Percentiles rank a stretch among this genome's conserved stretches.
Conservation (phyloP, 2,888 invertebrate species). For the Spilosoma lubricipeda region DNA sequence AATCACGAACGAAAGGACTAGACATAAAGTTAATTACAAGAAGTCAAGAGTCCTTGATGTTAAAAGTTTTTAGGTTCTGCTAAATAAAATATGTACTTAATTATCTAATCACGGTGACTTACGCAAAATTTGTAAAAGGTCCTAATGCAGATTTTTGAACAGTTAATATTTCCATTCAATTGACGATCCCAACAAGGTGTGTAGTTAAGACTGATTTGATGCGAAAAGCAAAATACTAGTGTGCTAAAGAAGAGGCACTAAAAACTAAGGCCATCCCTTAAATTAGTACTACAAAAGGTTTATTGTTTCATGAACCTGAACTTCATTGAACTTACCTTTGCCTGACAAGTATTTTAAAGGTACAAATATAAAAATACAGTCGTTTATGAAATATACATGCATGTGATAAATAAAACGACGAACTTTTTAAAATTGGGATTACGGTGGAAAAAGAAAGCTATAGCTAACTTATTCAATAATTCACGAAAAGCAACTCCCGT, state of each 20-base stretch:
- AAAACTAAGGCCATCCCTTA: background rate
- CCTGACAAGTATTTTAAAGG: background rate
- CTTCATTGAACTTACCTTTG: background rate
- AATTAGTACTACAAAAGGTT: background rate
- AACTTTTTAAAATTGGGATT: background rate
- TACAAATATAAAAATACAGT: background rate
- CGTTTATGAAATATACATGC: background rate
- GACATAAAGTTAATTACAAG: background rate
- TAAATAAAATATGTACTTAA: background rate
- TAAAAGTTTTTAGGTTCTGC: background rate
- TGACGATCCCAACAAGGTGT: background rate
- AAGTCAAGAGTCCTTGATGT: background rate
- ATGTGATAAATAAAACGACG: background rate
- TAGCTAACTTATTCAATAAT: conserved; percentile 2
- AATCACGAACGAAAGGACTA: background rate
- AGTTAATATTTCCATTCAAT: background rate
- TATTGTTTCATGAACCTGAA: background rate
- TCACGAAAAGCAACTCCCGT: conserved; percentile 10
- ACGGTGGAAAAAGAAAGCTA: background rate
- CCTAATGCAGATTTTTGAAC: too few species aligned
- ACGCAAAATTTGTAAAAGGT: too few species aligned
- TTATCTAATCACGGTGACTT: too few species aligned
- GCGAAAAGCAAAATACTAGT: too few species aligned
- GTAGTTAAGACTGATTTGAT: background rate
- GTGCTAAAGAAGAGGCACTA: background rate